phyloP scores from a whole-genome alignment of 2,113 vertebrate species.

The Mobula birostris region DNA sequence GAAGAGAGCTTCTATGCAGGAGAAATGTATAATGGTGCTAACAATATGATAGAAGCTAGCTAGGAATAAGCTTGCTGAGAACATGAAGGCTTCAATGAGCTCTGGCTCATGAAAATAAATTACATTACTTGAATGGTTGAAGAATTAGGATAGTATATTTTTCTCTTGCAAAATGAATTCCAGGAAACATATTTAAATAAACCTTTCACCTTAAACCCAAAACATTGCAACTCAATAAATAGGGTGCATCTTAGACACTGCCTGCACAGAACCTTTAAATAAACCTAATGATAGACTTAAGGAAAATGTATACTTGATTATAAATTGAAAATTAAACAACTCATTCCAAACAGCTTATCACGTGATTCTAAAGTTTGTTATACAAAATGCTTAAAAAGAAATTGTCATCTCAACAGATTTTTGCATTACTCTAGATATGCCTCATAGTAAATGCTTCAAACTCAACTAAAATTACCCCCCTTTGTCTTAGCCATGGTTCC shows the following conservation, averaged over 20 bases:
- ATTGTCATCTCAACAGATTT: neutral
- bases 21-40: neutral
- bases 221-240: neutral
- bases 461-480: neutral
- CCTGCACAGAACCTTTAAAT: neutral
- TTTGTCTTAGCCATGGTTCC: slow-evolving; percentile 24
- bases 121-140: neutral
- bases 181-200: slow-evolving; percentile 8
- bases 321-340: neutral
- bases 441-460: neutral
- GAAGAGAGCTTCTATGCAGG: neutral
- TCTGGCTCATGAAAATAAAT: neutral
- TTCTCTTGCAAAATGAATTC: neutral
- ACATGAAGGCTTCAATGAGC: neutral
- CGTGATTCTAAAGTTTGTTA: neutral
- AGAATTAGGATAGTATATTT: neutral
- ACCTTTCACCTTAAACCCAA: neutral
- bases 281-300: neutral
- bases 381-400: neutral
- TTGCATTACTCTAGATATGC: neutral
- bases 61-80: neutral
- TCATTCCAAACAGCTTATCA: neutral
- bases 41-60: neutral
- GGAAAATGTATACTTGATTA: neutral
- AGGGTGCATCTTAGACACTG: neutral